Base-by-base conservation (phyloP, 2,797 vertebrate species). In the Chromobotia macracanthus region DNA sequence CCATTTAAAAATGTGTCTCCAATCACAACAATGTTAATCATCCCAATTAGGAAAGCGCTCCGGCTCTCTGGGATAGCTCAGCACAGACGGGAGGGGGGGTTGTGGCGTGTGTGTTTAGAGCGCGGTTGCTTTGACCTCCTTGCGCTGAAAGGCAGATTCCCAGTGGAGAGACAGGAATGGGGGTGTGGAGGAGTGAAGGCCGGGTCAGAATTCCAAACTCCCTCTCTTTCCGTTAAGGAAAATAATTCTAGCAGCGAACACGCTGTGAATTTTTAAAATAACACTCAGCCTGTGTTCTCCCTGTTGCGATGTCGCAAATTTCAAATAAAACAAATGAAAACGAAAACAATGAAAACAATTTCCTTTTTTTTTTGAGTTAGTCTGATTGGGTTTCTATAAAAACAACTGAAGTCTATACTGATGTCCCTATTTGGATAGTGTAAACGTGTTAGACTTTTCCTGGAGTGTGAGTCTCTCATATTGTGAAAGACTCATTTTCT, bases 61-160 rank as follows among this genome's bases (percentile, higher is more conserved):
- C 82, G 81, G 86, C 88, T 90, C 79, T 77, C 83, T 81, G 82
- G 75, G 86, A 86, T 81, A 79, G 72, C 85, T 86, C 87, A 79
- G 85, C 83, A 61, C 85, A 84, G 80, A n/a, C 21, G 56, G 61
- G 66, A 28, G 60, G 77, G 68, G 71, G 48, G 56, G 70, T 64
- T 68, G 64, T 51, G 50, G 84, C 60, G 46, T 75, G 87, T 80
- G 85, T 84, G 79, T 85, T 87, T 89, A 67, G 66, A 74, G 84
- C 58, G 70, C 82, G 82, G 83, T 79, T 79, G 83, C 75, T 80
- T 72, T 87, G 87, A 88, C 86, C 85, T 86, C 80, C 80, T 79
- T 78, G 83, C 60, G 75, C 80, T 74, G 87, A 86, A 83, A 84
- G 77, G 75, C 84, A 88, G 87, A 89, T 90, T 92, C 89, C 86